These are phyloP conservation scores for Betta splendens DNA, from an alignment of 2,797 vertebrate genomes.

Conservation along the genomic window DNA sequence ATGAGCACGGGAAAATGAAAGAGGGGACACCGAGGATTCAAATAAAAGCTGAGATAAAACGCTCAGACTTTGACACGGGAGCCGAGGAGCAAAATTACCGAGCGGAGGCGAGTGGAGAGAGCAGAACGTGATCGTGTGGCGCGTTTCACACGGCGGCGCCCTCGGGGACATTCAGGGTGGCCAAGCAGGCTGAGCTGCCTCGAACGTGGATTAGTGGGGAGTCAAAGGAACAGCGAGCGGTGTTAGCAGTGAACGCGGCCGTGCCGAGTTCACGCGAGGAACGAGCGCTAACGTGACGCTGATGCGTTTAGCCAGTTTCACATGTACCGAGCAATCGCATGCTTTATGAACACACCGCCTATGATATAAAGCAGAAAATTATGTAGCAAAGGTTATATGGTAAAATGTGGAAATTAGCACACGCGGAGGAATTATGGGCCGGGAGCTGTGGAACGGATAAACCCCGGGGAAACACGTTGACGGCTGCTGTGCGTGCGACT, in stretches of 20 bases:
- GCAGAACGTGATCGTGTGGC: constrained; percentile 33
- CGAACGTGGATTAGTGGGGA: constrained; percentile 55
- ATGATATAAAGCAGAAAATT: constrained; percentile 26
- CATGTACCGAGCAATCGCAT: constrained; percentile 22
- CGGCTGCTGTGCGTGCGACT: constrained; percentile 34
- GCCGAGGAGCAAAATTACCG: constrained; percentile 27
- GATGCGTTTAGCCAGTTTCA: constrained; percentile 45
- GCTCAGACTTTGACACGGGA: constrained; percentile 51
- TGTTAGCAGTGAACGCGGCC: constrained; percentile 33
- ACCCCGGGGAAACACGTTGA: constrained; percentile 42
- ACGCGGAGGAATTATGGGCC: constrained; percentile 26
- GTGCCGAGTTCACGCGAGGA: background rate
- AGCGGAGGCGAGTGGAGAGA: constrained; percentile 16
- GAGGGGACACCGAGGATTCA: constrained; percentile 20
- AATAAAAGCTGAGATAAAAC: constrained; percentile 34
- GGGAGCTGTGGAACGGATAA: constrained; percentile 37
- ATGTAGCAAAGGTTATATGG: constrained; percentile 26
- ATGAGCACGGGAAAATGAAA: constrained; percentile 17
- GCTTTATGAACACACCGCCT: constrained; percentile 26
- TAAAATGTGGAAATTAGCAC: constrained; percentile 20
- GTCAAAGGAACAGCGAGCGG: constrained; percentile 28
- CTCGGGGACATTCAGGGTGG: constrained; percentile 42
- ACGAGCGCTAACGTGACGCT: constrained; percentile 27
- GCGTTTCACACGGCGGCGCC: constrained; percentile 46
- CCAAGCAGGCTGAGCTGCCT: constrained; percentile 40